phyloP scores from a whole-genome alignment of 2,888 invertebrate species.

The Molorchus minor region DNA sequence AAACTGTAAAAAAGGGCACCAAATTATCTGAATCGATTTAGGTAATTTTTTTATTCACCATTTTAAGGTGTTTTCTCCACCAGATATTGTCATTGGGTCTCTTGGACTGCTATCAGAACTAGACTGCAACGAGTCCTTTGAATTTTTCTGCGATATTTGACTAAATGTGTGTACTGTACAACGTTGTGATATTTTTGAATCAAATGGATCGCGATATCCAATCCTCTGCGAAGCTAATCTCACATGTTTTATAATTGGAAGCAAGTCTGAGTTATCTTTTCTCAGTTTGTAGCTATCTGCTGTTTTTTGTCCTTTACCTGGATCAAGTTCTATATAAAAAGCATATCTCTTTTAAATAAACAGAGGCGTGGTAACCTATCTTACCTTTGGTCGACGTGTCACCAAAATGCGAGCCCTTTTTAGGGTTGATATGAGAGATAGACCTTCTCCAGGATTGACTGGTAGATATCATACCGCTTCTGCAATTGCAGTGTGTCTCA shows the following conservation, averaged over 20 bases:
- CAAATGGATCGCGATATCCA: not conserved
- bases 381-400: too few relatives aligned
- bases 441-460: too few relatives aligned
- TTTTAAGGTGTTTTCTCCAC: too few relatives aligned
- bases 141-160: not conserved
- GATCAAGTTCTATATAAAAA: not conserved
- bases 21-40: too few relatives aligned
- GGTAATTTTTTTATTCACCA: too few relatives aligned
- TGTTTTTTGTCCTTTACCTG: not conserved
- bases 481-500: too few relatives aligned
- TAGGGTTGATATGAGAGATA: too few relatives aligned
- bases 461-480: too few relatives aligned
- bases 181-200: not conserved
- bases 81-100: too few relatives aligned
- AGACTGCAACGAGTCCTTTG: not conserved
- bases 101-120: not conserved
- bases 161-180: not conserved
- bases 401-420: too few relatives aligned
- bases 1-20: too few relatives aligned
- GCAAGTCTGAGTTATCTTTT: not conserved
- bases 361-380: not conserved
- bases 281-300: not conserved
- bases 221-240: not conserved
- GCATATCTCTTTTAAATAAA: not conserved
- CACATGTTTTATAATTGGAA: not conserved